Conservation (phyloP, 2,797 vertebrate species). For the Sebastes itinus region DNA sequence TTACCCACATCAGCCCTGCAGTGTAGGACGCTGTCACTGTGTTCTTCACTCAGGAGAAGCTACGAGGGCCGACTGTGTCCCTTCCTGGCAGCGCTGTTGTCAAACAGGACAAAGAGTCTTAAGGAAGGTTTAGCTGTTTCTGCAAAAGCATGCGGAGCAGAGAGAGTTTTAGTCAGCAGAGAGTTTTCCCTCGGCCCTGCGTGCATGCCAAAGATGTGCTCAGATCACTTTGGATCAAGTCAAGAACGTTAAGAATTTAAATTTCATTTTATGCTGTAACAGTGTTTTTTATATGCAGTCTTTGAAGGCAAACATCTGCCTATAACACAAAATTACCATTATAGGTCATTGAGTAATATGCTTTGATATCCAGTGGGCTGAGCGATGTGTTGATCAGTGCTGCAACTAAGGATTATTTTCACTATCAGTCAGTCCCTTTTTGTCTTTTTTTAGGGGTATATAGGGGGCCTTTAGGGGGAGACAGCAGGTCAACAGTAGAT, state of each 20-base stretch:
- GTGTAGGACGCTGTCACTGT: not conserved
- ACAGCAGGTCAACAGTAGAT: no score
- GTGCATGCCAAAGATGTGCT: constrained; percentile 1
- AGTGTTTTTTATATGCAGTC: not conserved
- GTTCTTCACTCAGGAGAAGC: not conserved
- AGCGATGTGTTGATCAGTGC: not conserved
- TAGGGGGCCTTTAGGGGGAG: fast-evolving
- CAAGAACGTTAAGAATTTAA: not conserved
- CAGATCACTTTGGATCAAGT: not conserved
- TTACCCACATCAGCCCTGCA: not conserved
- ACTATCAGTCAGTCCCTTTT: not conserved
- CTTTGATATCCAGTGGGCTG: not conserved
- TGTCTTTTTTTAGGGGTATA: no score
- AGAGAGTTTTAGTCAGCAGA: not conserved
- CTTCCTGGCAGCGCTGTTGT: not conserved
- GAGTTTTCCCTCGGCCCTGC: not conserved
- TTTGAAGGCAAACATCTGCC: not conserved
- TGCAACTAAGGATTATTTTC: not conserved
- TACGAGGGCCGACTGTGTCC: not conserved
- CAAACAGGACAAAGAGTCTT: not conserved
- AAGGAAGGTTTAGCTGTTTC: constrained; percentile 13
- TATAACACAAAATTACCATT: not conserved
- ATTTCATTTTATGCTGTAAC: not conserved
- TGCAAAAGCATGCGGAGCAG: not conserved
- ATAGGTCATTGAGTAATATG: not conserved